A percentile compares a stretch with the other conserved stretches of the same genome.
Conservation (phyloP, 2,888 invertebrate species). For the Fabriciana adippe region DNA sequence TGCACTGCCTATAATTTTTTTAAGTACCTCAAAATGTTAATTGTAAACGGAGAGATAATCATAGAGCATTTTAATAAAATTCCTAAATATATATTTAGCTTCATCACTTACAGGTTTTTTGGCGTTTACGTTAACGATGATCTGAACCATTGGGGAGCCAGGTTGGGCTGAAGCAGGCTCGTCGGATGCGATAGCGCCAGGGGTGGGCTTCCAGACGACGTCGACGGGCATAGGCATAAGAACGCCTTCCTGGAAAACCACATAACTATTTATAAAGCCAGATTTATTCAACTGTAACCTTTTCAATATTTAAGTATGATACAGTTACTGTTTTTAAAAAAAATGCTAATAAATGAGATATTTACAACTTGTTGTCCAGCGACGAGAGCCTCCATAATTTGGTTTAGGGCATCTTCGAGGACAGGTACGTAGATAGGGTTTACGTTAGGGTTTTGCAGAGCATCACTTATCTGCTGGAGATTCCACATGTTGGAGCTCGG, state of each 20-base stretch:
- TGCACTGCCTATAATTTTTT: not conserved
- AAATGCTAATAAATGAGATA: not conserved
- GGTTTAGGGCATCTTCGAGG: conserved; percentile 56
- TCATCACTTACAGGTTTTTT: conserved; percentile 41
- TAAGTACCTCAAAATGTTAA: not conserved
- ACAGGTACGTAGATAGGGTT: conserved; percentile 52
- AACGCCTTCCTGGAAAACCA: conserved; percentile 45
- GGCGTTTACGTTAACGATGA: conserved; percentile 53
- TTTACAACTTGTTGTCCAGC: conserved; percentile 53
- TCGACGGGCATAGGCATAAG: conserved; percentile 47
- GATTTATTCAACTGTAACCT: no score
- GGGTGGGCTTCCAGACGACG: conserved; percentile 39
- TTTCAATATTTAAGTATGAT: not conserved
- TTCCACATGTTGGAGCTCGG: not conserved
- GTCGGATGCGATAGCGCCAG: conserved; percentile 50
- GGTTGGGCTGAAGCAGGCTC: conserved; percentile 30
- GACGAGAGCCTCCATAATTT: conserved; percentile 51
- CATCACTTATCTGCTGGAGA: conserved; percentile 39
- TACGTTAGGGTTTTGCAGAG: conserved; percentile 48
- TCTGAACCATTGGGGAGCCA: conserved; percentile 55
- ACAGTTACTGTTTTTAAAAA: not conserved
- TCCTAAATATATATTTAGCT: no score
- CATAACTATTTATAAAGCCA: not conserved
- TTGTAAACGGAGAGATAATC: not conserved
- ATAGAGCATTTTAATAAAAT: no score